Conservation (phyloP, 2,888 invertebrate genomes). For the Epiblema foenella region DNA sequence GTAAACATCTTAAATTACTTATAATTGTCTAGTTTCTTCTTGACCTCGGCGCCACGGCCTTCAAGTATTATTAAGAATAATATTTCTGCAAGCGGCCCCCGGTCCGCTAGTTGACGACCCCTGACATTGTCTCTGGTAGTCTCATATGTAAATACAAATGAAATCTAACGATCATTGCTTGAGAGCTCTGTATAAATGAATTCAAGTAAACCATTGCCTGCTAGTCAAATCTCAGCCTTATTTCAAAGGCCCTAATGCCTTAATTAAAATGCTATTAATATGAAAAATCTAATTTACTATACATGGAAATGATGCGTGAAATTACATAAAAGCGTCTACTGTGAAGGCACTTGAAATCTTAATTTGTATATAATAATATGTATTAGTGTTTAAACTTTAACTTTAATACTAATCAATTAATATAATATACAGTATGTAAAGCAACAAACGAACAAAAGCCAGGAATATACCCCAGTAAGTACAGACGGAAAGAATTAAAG, state of each 20-base stretch:
- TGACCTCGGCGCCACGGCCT: too few species aligned
- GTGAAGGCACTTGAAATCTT: slow-evolving; percentile 42
- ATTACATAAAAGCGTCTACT: slow-evolving; percentile 37
- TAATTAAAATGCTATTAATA: neutral
- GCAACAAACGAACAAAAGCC: neutral
- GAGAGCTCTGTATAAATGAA: slow-evolving; percentile 16
- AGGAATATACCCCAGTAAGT: neutral
- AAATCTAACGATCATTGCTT: too few species aligned
- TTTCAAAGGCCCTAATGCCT: neutral
- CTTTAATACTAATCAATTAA: slow-evolving; percentile 18
- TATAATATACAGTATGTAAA: slow-evolving; percentile 1
- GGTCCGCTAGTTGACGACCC: too few species aligned
- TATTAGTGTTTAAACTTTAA: slow-evolving; percentile 20
- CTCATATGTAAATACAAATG: too few species aligned
- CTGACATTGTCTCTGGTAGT: too few species aligned
- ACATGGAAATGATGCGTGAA: slow-evolving; percentile 17
- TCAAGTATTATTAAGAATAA: too few species aligned
- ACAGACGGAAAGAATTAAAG: too few species aligned
- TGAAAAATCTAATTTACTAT: neutral
- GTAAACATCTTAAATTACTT: too few species aligned
- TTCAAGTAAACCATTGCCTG: slow-evolving; percentile 8
- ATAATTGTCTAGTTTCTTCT: too few species aligned
- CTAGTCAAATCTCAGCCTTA: neutral
- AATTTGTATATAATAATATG: slow-evolving; percentile 22
- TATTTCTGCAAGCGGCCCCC: too few species aligned